Evolutionary conservation across 2,888 invertebrate species (phyloP), one percentile per base, ranked within the genome.

Genomic region (Latrodectus hesperus): DNA sequence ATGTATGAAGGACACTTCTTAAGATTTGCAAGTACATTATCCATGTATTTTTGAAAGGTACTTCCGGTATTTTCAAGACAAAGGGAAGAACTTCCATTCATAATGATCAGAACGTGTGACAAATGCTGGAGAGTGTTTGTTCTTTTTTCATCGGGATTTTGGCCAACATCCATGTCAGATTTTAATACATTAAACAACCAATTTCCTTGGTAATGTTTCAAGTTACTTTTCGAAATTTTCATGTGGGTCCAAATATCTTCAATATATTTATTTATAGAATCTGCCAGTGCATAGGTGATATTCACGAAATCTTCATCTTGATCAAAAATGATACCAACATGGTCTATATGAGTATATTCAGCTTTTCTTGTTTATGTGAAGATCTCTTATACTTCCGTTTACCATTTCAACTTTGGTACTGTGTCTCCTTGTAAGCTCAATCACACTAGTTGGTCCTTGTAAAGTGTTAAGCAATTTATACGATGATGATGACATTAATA

Each of bases 261-360:
- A 9, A 17, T 0, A 12, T n/a, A 17, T n/a, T 22, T 78, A 14
- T 52, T 17, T 3, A n/a, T 52, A 10, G 9, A 0, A 12, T 49
- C 17, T 16, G 38, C 22, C 0, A 38, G 53, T 16, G n/a, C n/a
- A 52, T 53, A 53, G 26, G n/a, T n/a, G 5, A 82, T 12, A 9
- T 74, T 74, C 5, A 74, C 82, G 53, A 82, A 82, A 3, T 82
- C 74, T 6, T 16, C 14, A 12, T 55, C 80, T 64, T 64, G 64
- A 0, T 72, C 80, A 51, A 52, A 73, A n/a, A 81, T 64, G 2
- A 73, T 0, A 8, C 80, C 65, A 14, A 73, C 72, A 9, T 64
- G 52, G 5, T 38, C 12, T 10, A 79, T 26, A 65, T 65, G 17
- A 38, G 72, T 9, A 12, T 51, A 12, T 51, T 4, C 9, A 80